Evolutionary conservation across 2,888 invertebrate species (phyloP).

Genomic region (Drosophila emarginata): DNA sequence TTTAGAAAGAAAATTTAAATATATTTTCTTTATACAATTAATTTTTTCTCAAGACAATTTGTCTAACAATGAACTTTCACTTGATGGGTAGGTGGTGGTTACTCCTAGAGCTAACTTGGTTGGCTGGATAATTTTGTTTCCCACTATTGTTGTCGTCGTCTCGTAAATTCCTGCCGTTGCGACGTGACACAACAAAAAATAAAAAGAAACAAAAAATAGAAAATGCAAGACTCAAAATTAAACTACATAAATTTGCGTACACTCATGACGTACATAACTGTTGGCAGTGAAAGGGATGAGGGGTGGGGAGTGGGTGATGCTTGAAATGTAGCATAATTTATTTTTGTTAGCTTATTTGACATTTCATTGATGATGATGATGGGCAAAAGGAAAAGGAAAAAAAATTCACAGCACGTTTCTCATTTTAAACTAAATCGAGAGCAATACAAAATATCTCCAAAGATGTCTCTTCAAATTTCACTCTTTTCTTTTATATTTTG

Average conservation of each 20-base stretch:
- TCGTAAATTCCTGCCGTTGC: slow-evolving; percentile 7
- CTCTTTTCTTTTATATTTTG: background rate
- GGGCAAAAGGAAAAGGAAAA: slow-evolving; percentile 30
- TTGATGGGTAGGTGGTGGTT: slow-evolving; percentile 17
- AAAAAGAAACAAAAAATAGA: slow-evolving; percentile 51
- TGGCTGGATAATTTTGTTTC: background rate
- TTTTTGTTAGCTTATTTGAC: slow-evolving; percentile 64
- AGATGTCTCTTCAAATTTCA: slow-evolving; percentile 15
- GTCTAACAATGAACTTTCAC: slow-evolving; percentile 58
- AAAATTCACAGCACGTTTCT: slow-evolving; percentile 73
- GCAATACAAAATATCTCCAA: slow-evolving; percentile 43
- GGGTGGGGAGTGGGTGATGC: background rate
- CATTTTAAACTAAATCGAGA: slow-evolving; percentile 67
- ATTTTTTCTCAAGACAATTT: slow-evolving; percentile 34
- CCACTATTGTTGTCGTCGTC: slow-evolving; percentile 12
- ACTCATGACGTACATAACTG: slow-evolving; percentile 11
- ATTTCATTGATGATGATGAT: slow-evolving; percentile 69
- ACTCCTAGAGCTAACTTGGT: background rate
- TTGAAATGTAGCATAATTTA: slow-evolving; percentile 40
- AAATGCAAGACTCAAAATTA: slow-evolving; percentile 53
- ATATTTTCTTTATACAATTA: slow-evolving; percentile 34
- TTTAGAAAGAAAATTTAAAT: slow-evolving; percentile 41
- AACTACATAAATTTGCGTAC: slow-evolving; percentile 69
- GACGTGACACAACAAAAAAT: slow-evolving; percentile 57
- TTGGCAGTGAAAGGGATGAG: background rate